Base-by-base conservation (phyloP, 2,888 invertebrate genomes). In the Brenthis ino region DNA sequence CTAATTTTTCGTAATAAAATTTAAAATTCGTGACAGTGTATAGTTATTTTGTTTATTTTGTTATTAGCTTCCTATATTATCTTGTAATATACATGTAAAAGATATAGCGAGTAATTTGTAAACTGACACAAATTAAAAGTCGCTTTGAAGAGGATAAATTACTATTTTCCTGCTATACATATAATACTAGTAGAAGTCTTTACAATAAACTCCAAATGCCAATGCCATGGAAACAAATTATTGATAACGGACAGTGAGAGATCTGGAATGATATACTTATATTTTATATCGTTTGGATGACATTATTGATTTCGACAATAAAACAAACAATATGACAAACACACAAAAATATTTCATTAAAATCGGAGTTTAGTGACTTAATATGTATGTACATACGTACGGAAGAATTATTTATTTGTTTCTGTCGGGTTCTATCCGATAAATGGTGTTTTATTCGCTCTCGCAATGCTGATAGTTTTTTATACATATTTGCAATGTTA, bases 161-260 rank as follows among this genome's bases (percentile, higher is more conserved):
- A 60, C 16, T 60, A 60, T 60, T 60, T 50, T 60, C 60, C 60
- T 60, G 60, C n/a, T 60, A 50, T 60, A 24, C 28, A 48, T 33
- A 28, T 57, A 8, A 8, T 50, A 48, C 28, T 28, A 28, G n/a
- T 6, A 37, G 6, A 37, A 1, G 8, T 14, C 24, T 4, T 58
- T n/a, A n/a, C n/a, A 50, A 16, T 24, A 50, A 37, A 8, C 28
- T 50, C 6, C 28, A 5, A 50, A 60, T 37, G 37, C 4, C 47
- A 58, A 24, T 28, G 5, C 24, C 28, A 48, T 28, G 50, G 28
- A 28, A 16, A 43, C 24, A 3, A 28, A 50, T 11, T 24, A 6
- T 48, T 24, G 6, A 14, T 14, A n/a, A 24, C 48, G 13, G 6
- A 20, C 0, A 28, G 28, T 28, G 5, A 28, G 28, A 28, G 5